Evolutionary conservation across 2,113 vertebrate species (phyloP).

Genomic region (Siniperca chuatsi): DNA sequence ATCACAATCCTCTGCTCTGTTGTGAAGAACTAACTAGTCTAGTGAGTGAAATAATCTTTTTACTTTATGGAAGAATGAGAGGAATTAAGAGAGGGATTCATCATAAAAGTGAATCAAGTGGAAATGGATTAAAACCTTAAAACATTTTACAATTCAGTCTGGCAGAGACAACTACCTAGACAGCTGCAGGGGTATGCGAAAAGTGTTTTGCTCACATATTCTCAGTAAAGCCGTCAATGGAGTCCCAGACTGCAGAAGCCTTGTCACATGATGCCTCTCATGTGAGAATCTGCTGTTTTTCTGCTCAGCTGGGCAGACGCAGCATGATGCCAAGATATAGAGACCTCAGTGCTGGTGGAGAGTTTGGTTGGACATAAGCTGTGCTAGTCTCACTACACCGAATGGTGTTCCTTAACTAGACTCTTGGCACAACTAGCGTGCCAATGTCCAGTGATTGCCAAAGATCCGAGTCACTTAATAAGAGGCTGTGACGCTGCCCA

Average conservation of each 20-base stretch:
- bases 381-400: neutral
- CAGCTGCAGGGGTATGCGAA: conserved; percentile 36
- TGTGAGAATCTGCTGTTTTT: conserved; percentile 86
- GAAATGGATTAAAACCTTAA: conserved; percentile 35
- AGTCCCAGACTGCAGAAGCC: conserved; percentile 69
- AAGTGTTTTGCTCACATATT: conserved; percentile 51
- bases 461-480: conserved; percentile 55
- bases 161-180: neutral
- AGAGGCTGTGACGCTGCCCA: conserved; percentile 50
- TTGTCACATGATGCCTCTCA: conserved; percentile 84
- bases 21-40: neutral
- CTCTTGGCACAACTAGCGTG: conserved; percentile 7
- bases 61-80: neutral
- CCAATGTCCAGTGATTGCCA: conserved; percentile 7
- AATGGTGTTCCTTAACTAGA: neutral
- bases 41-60: neutral
- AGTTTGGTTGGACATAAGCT: conserved; percentile 1
- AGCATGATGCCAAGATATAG: conserved; percentile 52
- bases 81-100: conserved; percentile 7
- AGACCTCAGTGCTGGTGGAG: conserved; percentile 17
- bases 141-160: neutral
- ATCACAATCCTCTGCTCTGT: neutral
- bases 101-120: conserved; percentile 8
- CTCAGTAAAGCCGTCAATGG: conserved; percentile 49
- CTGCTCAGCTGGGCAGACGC: conserved; percentile 79